Conservation (phyloP, 2,888 invertebrate species). For the Lampropteryx suffumata region DNA sequence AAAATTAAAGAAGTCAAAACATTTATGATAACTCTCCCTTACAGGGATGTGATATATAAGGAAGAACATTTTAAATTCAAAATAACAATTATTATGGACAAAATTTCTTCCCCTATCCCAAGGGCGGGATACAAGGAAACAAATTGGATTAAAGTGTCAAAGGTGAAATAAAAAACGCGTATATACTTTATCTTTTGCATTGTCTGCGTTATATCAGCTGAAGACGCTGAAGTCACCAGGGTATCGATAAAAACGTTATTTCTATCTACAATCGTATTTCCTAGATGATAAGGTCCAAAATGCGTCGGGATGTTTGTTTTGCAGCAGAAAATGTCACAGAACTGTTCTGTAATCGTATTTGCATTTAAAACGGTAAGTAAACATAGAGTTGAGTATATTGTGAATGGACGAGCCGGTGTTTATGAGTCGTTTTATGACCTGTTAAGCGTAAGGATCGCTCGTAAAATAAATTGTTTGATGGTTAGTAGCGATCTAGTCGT, state of each 20-base stretch:
- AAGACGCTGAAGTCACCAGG: conserved; percentile 29
- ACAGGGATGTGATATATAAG: conserved; percentile 48
- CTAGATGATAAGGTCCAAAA: conserved; percentile 46
- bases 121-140: conserved; percentile 74
- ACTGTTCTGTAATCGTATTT: conserved; percentile 67
- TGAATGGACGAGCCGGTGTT: conserved; percentile 75
- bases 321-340: conserved; percentile 57
- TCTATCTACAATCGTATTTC: conserved; percentile 22
- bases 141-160: conserved; percentile 83
- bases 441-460: conserved; percentile 77
- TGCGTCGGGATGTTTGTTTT: conserved; percentile 40
- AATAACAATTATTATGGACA: conserved; percentile 77
- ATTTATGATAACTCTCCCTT: conserved; percentile 39
- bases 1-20: conserved; percentile 39
- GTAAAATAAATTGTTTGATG: conserved; percentile 73
- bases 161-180: conserved; percentile 79
- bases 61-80: conserved; percentile 65
- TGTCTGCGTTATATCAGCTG: conserved; percentile 69
- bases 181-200: conserved; percentile 66
- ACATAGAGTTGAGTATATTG: conserved; percentile 69
- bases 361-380: conserved; percentile 79
- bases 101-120: conserved; percentile 72
- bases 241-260: conserved; percentile 20
- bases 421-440: conserved; percentile 78
- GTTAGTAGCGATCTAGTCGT: conserved; percentile 48